Base-by-base conservation (phyloP, 2,888 invertebrate species). In the Schrankia costaestrigalis region DNA sequence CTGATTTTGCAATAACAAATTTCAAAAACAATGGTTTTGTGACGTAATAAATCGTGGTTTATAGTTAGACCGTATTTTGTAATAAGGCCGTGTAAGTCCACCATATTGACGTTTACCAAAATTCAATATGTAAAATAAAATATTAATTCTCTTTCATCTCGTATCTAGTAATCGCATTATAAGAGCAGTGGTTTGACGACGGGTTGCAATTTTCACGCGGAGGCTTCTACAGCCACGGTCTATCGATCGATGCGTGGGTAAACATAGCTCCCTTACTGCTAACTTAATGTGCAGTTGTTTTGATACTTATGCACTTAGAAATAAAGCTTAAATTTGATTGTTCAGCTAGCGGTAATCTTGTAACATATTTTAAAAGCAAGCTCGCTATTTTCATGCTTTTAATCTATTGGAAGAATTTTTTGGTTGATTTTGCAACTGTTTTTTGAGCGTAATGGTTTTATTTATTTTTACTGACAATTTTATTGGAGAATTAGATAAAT, bases 191-290 rank as follows among this genome's bases (percentile, higher is more conserved):
- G 55, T 52, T 57, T 60, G 51, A 55, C 64, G 65, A 63, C 67
- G 73, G 68, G 68, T 85, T 82, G 85, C 85, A 82, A 87, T 83
- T 85, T 86, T 85, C 85, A 78, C 81, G 82, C 79, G 75, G 63
- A 84, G 81, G 75, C n/a, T 69, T 31, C 56, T 56, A 57, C 61
- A 44, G 37, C 31, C 55, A 51, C 36, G 28, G 33, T 56, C 68
- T 70, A 87, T 86, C 86, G 86, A 87, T 86, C 81, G 81, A 66
- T 78, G 75, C 80, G 83, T 83, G 70, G 64, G 75, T 82, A 85
- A 84, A 86, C 85, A 85, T 61, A 62, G 72, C 75, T 74, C 71
- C 71, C 59, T 71, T 63, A 65, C 63, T 54, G 66, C 63, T 53
- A 71, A 63, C 69, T 64, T 46, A 43, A 41, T 29, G 35, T 50